Conservation (phyloP, 2,888 invertebrate genomes). For the Villa cingulata region DNA sequence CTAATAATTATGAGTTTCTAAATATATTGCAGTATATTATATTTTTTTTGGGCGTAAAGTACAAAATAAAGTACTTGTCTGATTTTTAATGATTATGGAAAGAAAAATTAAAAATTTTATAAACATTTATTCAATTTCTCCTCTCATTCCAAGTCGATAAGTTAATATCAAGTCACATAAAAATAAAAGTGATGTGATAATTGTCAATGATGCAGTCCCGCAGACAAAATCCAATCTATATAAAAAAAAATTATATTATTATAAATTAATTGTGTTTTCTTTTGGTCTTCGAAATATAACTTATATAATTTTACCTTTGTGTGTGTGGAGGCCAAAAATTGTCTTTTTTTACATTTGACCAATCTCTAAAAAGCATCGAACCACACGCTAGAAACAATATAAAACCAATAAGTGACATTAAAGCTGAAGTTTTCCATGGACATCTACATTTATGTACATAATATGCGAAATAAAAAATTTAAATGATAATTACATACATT, state of each 20-base stretch:
- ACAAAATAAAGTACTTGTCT: too few species aligned
- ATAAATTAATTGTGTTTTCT: not conserved
- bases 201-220: conserved; percentile 28
- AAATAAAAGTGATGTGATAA: conserved; percentile 27
- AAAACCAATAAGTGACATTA: conserved; percentile 30
- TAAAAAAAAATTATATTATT: conserved; percentile 3
- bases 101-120: too few species aligned
- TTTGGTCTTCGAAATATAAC: too few species aligned
- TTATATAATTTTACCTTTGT: conserved; percentile 22
- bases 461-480: not conserved
- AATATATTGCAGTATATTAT: too few species aligned
- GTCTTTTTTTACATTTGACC: conserved; percentile 32
- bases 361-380: conserved; percentile 30
- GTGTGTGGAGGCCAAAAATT: conserved; percentile 37
- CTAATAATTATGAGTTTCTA: too few species aligned
- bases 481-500: not conserved
- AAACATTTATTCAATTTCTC: conserved; percentile 28
- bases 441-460: conserved; percentile 20
- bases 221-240: conserved; percentile 28
- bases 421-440: conserved; percentile 31
- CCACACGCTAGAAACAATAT: conserved; percentile 28
- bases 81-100: too few species aligned
- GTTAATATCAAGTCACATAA: conserved; percentile 30
- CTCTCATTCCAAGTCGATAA: conserved; percentile 29
- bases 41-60: too few species aligned